These are phyloP conservation scores for Seira sanloemensis DNA, from an alignment of 2,888 invertebrate species.

Conservation along the genomic window DNA sequence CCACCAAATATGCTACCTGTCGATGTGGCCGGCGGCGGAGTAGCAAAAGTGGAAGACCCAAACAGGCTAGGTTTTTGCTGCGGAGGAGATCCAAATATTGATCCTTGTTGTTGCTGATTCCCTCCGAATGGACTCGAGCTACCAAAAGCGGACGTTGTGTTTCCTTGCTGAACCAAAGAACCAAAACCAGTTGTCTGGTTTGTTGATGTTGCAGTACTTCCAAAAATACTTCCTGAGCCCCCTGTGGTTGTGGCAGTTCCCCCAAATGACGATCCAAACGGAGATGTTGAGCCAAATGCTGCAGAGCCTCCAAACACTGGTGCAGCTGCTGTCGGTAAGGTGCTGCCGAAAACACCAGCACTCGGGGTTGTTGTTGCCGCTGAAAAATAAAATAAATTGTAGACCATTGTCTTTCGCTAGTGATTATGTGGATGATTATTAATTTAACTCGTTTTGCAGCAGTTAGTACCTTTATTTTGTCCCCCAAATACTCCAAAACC, in stretches of 20 bases:
- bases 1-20: no score
- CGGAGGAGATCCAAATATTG: constrained; percentile 46
- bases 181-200: constrained; percentile 81
- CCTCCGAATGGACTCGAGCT: constrained; percentile 27
- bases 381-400: neutral
- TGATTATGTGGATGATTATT: no score
- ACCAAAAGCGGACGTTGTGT: constrained; percentile 73
- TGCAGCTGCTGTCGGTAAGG: constrained; percentile 22
- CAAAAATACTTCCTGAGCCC: constrained; percentile 50
- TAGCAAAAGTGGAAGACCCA: no score
- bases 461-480: constrained; percentile 39
- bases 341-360: constrained; percentile 46
- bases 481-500: constrained; percentile 47
- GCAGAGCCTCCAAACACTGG: constrained; percentile 54
- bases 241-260: no score
- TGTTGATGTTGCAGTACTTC: constrained; percentile 78
- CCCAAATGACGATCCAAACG: constrained; percentile 58
- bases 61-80: constrained; percentile 33
- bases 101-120: constrained; percentile 26
- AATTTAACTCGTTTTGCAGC: no score
- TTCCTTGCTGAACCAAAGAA: constrained; percentile 79
- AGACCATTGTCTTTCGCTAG: neutral
- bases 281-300: constrained; percentile 49
- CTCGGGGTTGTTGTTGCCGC: no score
- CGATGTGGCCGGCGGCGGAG: no score